Evolutionary conservation across 2,797 vertebrate species (phyloP), one percentile per base, ranked within the genome.

Genomic region (Tapera naevia): DNA sequence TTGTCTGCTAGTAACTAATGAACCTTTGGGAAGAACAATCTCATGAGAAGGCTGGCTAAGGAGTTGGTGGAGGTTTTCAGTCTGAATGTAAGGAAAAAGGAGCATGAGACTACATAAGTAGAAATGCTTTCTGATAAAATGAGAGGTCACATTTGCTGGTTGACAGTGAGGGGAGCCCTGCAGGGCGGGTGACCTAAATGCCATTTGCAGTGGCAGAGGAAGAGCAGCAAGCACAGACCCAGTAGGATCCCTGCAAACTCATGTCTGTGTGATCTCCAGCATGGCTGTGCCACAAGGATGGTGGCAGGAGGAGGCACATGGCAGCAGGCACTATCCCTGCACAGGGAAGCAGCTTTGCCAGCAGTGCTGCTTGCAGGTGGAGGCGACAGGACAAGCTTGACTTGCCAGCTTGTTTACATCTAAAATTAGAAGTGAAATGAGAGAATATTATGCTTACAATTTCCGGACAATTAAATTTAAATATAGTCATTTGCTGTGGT

Each of bases 381-480:
- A 82, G 41, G 72, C 0, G 3, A 61, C 30, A 33, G 67, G 57
- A 43, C 1, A 10, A 50, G 92, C 62, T 60, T 9, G 56, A 45
- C 80, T 88, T 50, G 61, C 43, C 21, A 43, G 58, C 65, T 82
- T 69, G 46, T 91, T 94, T 70, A 73, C 88, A 83, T 33, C 87
- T 80, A 64, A 76, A 85, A 71, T 48, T 17, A 87, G 92, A 84
- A 28, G 37, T 5, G 75, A 67, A 85, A 90, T 21, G 87, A 91
- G 78, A 80, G 84, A 67, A 92, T 50, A 46, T 61, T 33, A 84
- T 37, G 86, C 70, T 78, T 89, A 45, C 48, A 35, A n/a, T 95
- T 94, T 88, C 81, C 27, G 3, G 85, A 21, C 61, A 45, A 71
- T 97, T 89, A 60, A 53, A 87, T 85, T 43, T 83, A 91, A 66